Evolutionary conservation across 2,888 invertebrate genomes (phyloP).

Genomic region (Diabrotica balteata): DNA sequence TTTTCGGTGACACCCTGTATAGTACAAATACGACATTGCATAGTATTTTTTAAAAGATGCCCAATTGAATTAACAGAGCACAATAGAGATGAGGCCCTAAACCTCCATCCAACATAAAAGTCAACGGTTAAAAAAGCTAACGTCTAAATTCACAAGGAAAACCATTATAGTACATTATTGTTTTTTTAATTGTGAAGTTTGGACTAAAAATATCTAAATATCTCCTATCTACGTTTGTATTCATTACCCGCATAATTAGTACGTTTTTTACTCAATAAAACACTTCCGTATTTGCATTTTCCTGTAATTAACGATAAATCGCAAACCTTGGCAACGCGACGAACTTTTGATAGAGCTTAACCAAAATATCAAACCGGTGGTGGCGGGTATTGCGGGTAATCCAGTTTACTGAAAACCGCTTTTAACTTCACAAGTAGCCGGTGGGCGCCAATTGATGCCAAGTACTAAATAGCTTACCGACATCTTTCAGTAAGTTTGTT

Average conservation of each 20-base stretch:
- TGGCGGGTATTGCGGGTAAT: conserved; percentile 4
- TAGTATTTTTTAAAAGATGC: no score
- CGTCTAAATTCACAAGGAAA: no score
- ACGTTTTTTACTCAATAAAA: not conserved
- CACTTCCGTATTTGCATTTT: not conserved
- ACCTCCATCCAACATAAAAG: no score
- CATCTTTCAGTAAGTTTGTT: conserved; percentile 9
- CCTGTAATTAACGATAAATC: conserved; percentile 8
- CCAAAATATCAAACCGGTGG: conserved; percentile 32
- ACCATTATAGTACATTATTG: no score
- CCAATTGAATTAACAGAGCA: no score
- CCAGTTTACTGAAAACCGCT: conserved; percentile 27
- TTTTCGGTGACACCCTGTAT: no score
- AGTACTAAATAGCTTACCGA: not conserved
- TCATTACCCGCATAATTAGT: not conserved
- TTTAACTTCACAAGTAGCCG: conserved; percentile 22
- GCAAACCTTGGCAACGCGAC: conserved; percentile 23
- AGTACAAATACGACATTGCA: no score
- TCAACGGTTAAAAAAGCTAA: no score
- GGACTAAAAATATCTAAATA: no score
- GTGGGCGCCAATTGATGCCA: conserved; percentile 11
- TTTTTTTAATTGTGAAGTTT: no score
- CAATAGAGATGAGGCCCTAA: no score
- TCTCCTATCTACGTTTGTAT: no score
- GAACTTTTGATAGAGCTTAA: conserved; percentile 28